Percentiles rank a stretch among this genome's conserved stretches.
Conservation (phyloP, 1,140 invertebrate genomes). For the Pogonus chalceus region DNA sequence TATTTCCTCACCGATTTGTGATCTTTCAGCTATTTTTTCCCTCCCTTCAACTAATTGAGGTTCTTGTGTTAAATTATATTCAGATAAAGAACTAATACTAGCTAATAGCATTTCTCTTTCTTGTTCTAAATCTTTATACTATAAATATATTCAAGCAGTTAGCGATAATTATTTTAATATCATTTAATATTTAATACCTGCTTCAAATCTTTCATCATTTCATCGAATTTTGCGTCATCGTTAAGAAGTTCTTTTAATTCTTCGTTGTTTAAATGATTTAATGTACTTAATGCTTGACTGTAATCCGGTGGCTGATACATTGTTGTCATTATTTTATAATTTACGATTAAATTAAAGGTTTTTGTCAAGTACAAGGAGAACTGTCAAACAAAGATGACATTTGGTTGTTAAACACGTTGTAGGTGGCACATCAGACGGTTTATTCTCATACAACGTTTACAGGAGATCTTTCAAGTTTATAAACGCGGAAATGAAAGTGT, state of each 20-base stretch:
- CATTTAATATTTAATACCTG: conserved; percentile 45
- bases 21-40: conserved; percentile 53
- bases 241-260: conserved; percentile 77
- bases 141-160: conserved; percentile 16
- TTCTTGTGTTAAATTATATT: conserved; percentile 76
- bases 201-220: conserved; percentile 63
- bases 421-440: not conserved
- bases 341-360: not conserved
- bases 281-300: not conserved
- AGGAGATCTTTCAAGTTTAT: too few species aligned
- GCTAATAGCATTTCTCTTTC: conserved; percentile 79
- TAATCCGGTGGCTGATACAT: conserved; percentile 1
- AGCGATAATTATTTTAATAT: conserved; percentile 9
- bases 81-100: conserved; percentile 75
- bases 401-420: not conserved
- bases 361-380: not conserved
- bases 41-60: conserved; percentile 66
- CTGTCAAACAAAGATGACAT: not conserved
- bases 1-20: conserved; percentile 54
- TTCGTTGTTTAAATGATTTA: conserved; percentile 52
- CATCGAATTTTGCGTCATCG: conserved; percentile 72
- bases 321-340: not conserved
- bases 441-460: too few species aligned
- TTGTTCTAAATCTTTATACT: conserved; percentile 67
- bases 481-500: too few species aligned